Evolutionary conservation across 2,888 invertebrate species (phyloP), one percentile per base, ranked within the genome.

Genomic region (Ceramica pisi): DNA sequence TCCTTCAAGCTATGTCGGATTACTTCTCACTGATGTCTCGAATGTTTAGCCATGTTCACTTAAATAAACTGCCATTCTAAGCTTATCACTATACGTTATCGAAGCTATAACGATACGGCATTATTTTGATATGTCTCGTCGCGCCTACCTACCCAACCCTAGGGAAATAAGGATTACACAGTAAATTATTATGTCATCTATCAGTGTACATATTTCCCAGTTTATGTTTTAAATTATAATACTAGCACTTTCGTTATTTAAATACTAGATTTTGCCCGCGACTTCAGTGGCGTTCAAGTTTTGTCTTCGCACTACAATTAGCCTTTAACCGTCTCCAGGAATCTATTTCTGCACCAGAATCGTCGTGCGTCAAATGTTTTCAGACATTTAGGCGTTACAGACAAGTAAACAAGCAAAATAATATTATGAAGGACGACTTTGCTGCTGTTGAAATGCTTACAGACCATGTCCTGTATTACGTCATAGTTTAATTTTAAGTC

Each of bases 141-240:
- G 31, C 53, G 41, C 23, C 61, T 67, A n/a, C 41, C 64, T 23
- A 51, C 41, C 10, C 41, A 56, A 12, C 77, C 51, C 73, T 46
- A 46, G 74, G 79, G 79, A 77, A 77, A 77, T 79, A 64, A 67
- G 46, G n/a, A 3, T 73, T 51, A 35, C 50, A 50, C 56, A 51
- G 59, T 55, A 76, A 57, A 48, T 64, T 61, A 77, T 78, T 64
- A 64, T 44, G 26, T 63, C 72, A 66, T 78, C 50, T 78, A 66
- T 78, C 50, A 46, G 16, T 38, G 31, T n/a, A 35, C 8, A 72
- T 46, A 44, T 26, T 44, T 48, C 2, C 46, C n/a, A 26, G 31
- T 23, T 23, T 19, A 26, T 71, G 48, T 78, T 53, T 21, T 64
- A 46, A 26, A 26, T 55, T 63, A 44, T 46, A 8, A 38, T 59